Evolutionary conservation across 2,113 vertebrate species (phyloP), one percentile per base, ranked within the genome.

Genomic region (Istiophorus platypterus): DNA sequence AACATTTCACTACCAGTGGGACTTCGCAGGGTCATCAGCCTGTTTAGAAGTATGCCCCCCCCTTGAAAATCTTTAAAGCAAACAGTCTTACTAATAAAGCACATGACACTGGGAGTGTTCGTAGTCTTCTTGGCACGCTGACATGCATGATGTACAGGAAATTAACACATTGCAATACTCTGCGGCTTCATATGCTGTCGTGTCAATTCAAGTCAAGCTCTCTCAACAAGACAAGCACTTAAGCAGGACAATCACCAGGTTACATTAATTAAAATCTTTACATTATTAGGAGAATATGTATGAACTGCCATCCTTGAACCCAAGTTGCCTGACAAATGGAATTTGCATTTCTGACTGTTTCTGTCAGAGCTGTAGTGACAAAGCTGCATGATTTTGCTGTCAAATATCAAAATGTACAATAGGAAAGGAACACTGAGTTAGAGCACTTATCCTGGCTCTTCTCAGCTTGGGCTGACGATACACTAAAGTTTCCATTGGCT

Each of bases 351-450:
- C 11, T 10, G 7, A 27, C 31, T 61, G 39, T 66, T 85, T 5
- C n/a, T n/a, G n/a, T 67, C 75, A 73, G 45, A 47, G 73, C 24
- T 45, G 37, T 14, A 51, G 39, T 27, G 49, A 71, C 41, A 64
- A 78, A 45, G 64, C 31, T 34, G 66, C 65, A 72, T 82, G 76
- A 59, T 26, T 76, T 68, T 68, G 45, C 56, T 37, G 75, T 84
- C 73, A 76, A 57, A 80, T 66, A 78, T 29, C 37, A 42, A 24
- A 9, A 18, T n/a, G 27, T 72, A 15, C 45, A 73, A 27, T 15
- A 41, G 37, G 13, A 27, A 31, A 82, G 56, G 56, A 84, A 67
- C 39, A 31, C 47, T 8, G 58, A 79, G 12, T 37, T 20, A 10
- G 66, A 67, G 34, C 61, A 65, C 39, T 49, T 58, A 63, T 78